Conservation (phyloP, 2,888 invertebrate genomes). For the Arge pagana region DNA sequence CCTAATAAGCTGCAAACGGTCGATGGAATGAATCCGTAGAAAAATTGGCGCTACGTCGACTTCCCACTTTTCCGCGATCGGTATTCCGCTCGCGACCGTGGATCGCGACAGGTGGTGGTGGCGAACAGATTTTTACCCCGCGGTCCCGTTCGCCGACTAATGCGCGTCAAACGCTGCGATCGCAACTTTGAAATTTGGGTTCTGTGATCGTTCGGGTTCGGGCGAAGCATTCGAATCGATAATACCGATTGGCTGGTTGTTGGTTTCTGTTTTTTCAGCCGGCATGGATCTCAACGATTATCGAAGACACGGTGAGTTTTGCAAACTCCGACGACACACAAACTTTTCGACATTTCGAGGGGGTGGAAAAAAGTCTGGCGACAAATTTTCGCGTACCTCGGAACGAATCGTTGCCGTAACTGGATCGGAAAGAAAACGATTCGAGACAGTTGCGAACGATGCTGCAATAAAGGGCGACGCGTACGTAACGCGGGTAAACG, state of each 20-base stretch:
- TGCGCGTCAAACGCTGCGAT: conserved; percentile 52
- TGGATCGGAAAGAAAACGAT: too few species aligned
- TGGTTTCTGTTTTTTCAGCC: conserved; percentile 36
- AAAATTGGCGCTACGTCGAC: conserved; percentile 31
- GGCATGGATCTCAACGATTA: conserved; percentile 55
- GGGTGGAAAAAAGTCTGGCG: too few species aligned
- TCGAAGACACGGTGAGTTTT: conserved; percentile 52
- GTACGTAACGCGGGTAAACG: too few species aligned
- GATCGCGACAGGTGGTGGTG: not conserved
- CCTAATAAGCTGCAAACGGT: conserved; percentile 55
- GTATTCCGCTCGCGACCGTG: not conserved
- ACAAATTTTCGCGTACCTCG: too few species aligned
- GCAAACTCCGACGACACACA: too few species aligned
- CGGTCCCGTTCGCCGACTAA: conserved; percentile 37
- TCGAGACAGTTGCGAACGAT: too few species aligned
- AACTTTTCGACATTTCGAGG: too few species aligned
- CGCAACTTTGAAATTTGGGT: conserved; percentile 56
- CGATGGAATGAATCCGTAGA: conserved; percentile 57
- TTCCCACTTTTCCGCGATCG: conserved; percentile 15
- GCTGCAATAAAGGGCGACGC: too few species aligned
- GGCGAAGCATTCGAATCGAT: too few species aligned
- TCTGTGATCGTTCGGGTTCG: conserved; percentile 41
- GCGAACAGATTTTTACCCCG: not conserved
- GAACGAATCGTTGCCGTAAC: too few species aligned
- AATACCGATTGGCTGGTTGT: conserved; percentile 1